Evolutionary conservation across 2,113 vertebrate genomes (phyloP).

Genomic region (Chitala chitala): DNA sequence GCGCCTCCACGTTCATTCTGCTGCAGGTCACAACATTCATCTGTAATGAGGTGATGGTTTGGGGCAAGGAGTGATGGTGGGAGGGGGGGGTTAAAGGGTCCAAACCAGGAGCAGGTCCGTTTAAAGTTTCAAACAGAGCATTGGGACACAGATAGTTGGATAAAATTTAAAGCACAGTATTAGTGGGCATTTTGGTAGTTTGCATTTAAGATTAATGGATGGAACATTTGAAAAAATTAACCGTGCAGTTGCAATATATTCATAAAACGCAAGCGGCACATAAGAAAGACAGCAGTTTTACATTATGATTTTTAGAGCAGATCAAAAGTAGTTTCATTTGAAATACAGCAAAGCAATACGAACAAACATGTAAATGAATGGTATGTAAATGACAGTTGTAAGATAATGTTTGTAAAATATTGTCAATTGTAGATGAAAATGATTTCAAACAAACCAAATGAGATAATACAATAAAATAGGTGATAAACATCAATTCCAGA

Average conservation of each 20-base stretch:
- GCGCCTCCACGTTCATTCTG: background rate
- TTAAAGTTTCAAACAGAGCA: slow-evolving; percentile 4
- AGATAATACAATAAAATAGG: background rate
- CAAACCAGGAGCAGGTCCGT: slow-evolving; percentile 23
- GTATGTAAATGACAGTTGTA: no score
- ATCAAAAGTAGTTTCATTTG: slow-evolving; percentile 6
- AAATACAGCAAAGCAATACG: background rate
- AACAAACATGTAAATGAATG: background rate
- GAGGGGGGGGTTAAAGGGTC: slow-evolving; percentile 32
- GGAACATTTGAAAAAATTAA: background rate
- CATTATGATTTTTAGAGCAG: background rate
- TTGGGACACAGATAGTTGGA: no score
- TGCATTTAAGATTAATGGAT: background rate
- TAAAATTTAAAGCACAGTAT: background rate
- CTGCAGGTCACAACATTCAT: slow-evolving; percentile 16
- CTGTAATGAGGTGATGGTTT: slow-evolving; percentile 14
- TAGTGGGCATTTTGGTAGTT: background rate
- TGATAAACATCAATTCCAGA: background rate
- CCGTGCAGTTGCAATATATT: background rate
- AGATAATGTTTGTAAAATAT: background rate
- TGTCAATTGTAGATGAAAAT: background rate
- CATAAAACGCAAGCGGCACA: background rate
- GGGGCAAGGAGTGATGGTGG: slow-evolving; percentile 1
- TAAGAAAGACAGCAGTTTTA: background rate
- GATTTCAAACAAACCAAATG: background rate